phyloP scores from a whole-genome alignment of 2,888 invertebrate species.

The Melinopterus prodromus region DNA sequence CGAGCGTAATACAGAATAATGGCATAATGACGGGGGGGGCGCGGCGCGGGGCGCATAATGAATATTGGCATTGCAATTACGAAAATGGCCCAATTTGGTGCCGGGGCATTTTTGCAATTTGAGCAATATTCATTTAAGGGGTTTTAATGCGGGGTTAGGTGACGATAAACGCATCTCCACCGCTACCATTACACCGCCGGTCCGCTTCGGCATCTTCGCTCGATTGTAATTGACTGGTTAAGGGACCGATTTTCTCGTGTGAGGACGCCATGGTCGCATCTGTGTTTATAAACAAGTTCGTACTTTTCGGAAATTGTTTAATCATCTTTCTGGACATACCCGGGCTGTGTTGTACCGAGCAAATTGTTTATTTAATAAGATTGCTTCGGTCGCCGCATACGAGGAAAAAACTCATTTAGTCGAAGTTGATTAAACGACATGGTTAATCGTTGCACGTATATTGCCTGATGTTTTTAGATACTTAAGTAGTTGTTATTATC shows the following conservation, averaged over 20 bases:
- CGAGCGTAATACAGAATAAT: constrained; percentile 24
- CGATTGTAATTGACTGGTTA: constrained; percentile 28
- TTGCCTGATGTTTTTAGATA: not conserved
- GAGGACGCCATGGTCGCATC: not conserved
- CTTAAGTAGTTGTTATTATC: too few relatives aligned
- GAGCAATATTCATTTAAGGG: constrained; percentile 36
- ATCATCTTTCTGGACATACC: not conserved
- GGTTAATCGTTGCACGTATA: not conserved
- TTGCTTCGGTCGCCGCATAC: not conserved
- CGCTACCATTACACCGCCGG: constrained; percentile 28
- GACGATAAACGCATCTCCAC: constrained; percentile 31
- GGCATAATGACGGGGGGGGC: constrained; percentile 17
- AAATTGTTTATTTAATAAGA: constrained; percentile 4
- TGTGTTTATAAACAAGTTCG: constrained; percentile 20
- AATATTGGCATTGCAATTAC: constrained; percentile 39
- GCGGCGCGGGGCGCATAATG: constrained; percentile 29
- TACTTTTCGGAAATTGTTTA: not conserved
- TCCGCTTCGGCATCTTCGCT: constrained; percentile 7
- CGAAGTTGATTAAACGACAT: not conserved
- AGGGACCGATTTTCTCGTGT: constrained; percentile 23
- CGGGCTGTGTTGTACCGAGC: not conserved
- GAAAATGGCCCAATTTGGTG: constrained; percentile 37
- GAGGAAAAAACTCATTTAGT: not conserved
- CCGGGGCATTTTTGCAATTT: constrained; percentile 31
- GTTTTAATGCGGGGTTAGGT: constrained; percentile 37